phyloP scores from a whole-genome alignment of 2,888 invertebrate genomes.

The Drosophila quinaria region DNA sequence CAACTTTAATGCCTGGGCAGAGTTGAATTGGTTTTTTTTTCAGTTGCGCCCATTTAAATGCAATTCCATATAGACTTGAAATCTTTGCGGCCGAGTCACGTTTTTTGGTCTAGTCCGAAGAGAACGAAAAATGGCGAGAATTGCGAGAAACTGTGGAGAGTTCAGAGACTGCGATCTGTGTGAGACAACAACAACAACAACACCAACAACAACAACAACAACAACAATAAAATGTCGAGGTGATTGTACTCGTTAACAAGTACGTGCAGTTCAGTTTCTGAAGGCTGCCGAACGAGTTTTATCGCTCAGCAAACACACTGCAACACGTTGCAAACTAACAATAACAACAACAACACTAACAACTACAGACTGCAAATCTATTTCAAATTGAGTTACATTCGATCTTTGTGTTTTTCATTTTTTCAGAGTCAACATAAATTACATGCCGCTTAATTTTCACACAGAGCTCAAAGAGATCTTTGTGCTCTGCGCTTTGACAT shows the following conservation, averaged over 20 bases:
- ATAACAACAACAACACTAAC: background rate
- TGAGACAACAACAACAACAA: background rate
- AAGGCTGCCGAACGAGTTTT: slow-evolving; percentile 77
- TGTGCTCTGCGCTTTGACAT: slow-evolving; percentile 53
- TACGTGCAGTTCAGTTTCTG: slow-evolving; percentile 77
- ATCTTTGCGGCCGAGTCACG: slow-evolving; percentile 68
- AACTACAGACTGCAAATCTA: slow-evolving; percentile 45
- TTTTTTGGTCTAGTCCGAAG: slow-evolving; percentile 57
- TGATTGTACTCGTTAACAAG: slow-evolving; percentile 77
- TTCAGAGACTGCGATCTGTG: slow-evolving; percentile 12
- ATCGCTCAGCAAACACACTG: slow-evolving; percentile 1
- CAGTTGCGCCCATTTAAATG: slow-evolving; percentile 74
- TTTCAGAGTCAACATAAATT: slow-evolving; percentile 81
- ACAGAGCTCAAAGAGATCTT: slow-evolving; percentile 22
- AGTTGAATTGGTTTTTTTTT: slow-evolving; percentile 44
- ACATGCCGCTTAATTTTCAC: slow-evolving; percentile 70
- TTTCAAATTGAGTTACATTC: slow-evolving; percentile 72
- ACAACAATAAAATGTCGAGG: slow-evolving; percentile 40
- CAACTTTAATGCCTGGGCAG: slow-evolving; percentile 54
- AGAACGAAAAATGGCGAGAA: slow-evolving; percentile 11
- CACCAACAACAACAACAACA: background rate
- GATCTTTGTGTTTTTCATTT: slow-evolving; percentile 38
- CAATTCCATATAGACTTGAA: slow-evolving; percentile 75
- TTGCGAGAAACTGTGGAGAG: slow-evolving; percentile 11
- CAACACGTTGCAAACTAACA: slow-evolving; percentile 17